phyloP scores from a whole-genome alignment of 2,888 invertebrate genomes.

The Microdon myrmicae region DNA sequence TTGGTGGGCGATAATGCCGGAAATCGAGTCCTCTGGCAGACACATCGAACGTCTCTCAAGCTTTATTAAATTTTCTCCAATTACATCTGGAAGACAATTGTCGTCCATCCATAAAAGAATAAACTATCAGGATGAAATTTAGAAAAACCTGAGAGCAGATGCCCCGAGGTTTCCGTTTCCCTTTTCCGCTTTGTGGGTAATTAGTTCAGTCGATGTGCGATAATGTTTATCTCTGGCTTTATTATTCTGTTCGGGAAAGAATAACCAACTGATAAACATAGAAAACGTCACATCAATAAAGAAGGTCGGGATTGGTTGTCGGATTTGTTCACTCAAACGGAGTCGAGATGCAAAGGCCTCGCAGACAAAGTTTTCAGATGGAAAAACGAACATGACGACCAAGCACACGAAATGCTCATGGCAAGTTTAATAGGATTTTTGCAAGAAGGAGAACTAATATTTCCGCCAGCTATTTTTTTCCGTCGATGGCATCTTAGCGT shows the following conservation, averaged over 20 bases:
- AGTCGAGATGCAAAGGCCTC: conserved; percentile 12
- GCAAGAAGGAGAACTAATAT: too few relatives aligned
- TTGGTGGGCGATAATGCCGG: too few relatives aligned
- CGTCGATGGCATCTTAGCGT: too few relatives aligned
- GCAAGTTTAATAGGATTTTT: conserved; percentile 48
- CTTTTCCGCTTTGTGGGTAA: too few relatives aligned
- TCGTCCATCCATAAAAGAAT: conserved; percentile 36
- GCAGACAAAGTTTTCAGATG: too few relatives aligned
- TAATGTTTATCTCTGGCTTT: background rate
- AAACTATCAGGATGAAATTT: conserved; percentile 43
- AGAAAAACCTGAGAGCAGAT: conserved; percentile 16
- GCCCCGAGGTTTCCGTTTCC: conserved; percentile 5
- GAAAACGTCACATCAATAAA: conserved; percentile 22
- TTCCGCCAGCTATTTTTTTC: too few relatives aligned
- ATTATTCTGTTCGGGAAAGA: conserved; percentile 14
- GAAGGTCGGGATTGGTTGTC: conserved; percentile 1
- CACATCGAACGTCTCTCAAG: conserved; percentile 12
- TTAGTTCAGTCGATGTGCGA: too few relatives aligned
- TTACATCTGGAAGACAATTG: conserved; percentile 46
- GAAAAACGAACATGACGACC: background rate
- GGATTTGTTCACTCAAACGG: too few relatives aligned
- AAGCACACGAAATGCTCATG: conserved; percentile 18
- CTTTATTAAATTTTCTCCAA: conserved; percentile 51
- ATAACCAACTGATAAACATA: conserved; percentile 38
- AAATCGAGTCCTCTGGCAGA: too few relatives aligned